These are phyloP conservation scores for Larimichthys crocea DNA, from an alignment of 2,113 vertebrate genomes.

Conservation along the genomic window DNA sequence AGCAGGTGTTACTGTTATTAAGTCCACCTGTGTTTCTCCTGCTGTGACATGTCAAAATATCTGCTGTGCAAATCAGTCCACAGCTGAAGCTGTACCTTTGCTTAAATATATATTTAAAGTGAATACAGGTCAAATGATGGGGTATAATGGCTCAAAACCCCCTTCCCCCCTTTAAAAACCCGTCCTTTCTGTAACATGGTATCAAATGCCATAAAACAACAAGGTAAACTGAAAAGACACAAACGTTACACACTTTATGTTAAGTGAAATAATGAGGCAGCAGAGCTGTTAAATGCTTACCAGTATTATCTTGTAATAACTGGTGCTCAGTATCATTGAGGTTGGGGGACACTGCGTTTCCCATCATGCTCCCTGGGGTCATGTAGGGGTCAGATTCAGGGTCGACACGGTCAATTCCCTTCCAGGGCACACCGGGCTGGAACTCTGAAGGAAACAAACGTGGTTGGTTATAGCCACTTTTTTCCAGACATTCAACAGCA, in stretches of 20 bases:
- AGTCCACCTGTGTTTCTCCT: too few relatives aligned
- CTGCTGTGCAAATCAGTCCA: not conserved
- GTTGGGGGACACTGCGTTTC: conserved; percentile 91
- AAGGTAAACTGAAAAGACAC: too few relatives aligned
- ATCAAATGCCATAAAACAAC: not conserved
- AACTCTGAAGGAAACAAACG: conserved; percentile 87
- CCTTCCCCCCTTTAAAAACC: too few relatives aligned
- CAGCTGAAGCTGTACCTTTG: not conserved
- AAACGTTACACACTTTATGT: not conserved
- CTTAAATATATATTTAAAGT: not conserved
- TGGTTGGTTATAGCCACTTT: not conserved
- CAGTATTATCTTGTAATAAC: conserved; percentile 98
- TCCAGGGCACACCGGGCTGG: conserved; percentile 99
- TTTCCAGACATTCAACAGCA: not conserved
- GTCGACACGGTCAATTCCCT: conserved; percentile 98
- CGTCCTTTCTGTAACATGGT: not conserved
- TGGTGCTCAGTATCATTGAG: conserved; percentile 99
- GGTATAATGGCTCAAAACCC: not conserved
- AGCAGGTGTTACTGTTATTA: too few relatives aligned
- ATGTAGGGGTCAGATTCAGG: conserved; percentile 98
- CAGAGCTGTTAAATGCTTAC: conserved; percentile 70
- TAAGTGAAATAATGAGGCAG: not conserved
- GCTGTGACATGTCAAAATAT: too few relatives aligned
- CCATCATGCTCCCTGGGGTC: conserved; percentile 98
- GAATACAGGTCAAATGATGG: not conserved